Conservation (phyloP, 2,113 vertebrate species). For the Candoia aspera region DNA sequence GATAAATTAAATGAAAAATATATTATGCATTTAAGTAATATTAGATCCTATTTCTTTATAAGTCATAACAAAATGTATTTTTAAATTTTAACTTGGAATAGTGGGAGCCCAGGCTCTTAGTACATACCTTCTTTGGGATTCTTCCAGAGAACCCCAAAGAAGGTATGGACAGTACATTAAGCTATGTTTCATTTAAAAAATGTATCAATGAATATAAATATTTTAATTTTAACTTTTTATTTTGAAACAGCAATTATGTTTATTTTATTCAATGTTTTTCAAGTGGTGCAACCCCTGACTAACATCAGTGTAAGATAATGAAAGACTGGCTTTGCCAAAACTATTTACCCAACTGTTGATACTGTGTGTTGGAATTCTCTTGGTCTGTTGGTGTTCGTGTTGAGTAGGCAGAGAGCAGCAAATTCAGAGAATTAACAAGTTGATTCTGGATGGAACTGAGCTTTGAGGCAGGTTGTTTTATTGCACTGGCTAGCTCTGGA, state of each 20-base stretch:
- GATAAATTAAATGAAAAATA: background rate
- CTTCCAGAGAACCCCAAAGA: background rate
- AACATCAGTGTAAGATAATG: conserved; percentile 13
- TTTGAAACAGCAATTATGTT: background rate
- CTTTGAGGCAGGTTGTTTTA: conserved; percentile 87
- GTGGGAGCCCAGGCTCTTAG: background rate
- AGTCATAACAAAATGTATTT: background rate
- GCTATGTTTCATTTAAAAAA: background rate
- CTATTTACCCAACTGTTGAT: conserved; percentile 75
- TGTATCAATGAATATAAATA: background rate
- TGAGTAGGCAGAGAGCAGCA: conserved; percentile 91
- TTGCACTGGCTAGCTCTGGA: conserved; percentile 82
- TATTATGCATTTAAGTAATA: background rate
- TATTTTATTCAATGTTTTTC: conserved; percentile 2
- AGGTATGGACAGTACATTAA: background rate
- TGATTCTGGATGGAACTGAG: conserved; percentile 98
- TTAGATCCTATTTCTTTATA: background rate
- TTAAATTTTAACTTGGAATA: background rate
- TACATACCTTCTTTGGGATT: background rate
- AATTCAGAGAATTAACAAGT: conserved; percentile 92
- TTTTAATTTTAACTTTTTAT: background rate
- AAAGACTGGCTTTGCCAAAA: conserved; percentile 17
- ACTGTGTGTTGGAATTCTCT: conserved; percentile 63
- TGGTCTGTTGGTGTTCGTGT: conserved; percentile 70
- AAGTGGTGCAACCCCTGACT: background rate